Conservation (phyloP, 2,888 invertebrate species). For the Andricus curvator region DNA sequence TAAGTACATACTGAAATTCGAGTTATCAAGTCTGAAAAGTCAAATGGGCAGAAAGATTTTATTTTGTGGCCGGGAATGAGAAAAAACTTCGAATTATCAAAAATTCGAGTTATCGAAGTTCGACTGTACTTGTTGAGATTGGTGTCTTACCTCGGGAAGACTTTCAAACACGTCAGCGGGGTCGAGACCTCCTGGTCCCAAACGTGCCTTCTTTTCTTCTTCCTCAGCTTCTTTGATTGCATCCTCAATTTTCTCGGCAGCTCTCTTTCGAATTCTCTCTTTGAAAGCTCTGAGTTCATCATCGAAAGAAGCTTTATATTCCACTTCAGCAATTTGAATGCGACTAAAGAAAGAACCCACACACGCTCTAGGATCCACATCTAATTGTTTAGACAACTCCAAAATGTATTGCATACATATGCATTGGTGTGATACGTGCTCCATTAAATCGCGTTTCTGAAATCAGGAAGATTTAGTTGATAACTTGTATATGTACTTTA, state of each 20-base stretch:
- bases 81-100: too few species aligned
- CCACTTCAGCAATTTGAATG: conserved; percentile 95
- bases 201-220: conserved; percentile 89
- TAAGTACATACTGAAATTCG: too few species aligned
- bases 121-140: too few species aligned
- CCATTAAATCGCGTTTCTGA: conserved; percentile 96
- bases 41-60: too few species aligned
- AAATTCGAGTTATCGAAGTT: too few species aligned
- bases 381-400: conserved; percentile 95
- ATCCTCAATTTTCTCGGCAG: conserved; percentile 91
- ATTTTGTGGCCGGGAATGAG: too few species aligned
- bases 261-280: conserved; percentile 89
- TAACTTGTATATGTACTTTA: too few species aligned
- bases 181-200: conserved; percentile 99
- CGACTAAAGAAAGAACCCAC: conserved; percentile 93
- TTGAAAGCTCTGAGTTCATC: conserved; percentile 95
- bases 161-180: conserved; percentile 97
- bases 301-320: conserved; percentile 95
- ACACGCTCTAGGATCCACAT: conserved; percentile 94
- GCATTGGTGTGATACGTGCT: conserved; percentile 97
- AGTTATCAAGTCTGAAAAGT: too few species aligned
- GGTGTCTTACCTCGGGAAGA: conserved; percentile 88
- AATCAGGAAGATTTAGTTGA: conserved; percentile 65
- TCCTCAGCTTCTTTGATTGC: conserved; percentile 92
- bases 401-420: conserved; percentile 99